A percentile compares a stretch with the other conserved stretches of the same genome.
Conservation (phyloP, 1,140 invertebrate genomes). For the Bombus superbus region DNA sequence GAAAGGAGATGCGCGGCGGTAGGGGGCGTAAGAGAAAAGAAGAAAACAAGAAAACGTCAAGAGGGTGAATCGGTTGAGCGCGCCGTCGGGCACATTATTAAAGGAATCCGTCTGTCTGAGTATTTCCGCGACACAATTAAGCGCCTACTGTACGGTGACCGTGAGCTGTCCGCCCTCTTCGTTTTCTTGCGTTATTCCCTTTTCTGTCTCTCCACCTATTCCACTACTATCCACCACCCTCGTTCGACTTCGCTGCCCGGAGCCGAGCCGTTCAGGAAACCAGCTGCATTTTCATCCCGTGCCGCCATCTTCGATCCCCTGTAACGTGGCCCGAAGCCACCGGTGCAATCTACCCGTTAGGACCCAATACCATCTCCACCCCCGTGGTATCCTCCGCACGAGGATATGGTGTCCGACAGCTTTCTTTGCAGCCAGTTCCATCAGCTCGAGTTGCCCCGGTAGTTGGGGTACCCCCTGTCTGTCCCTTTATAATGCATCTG, state of each 20-base stretch:
- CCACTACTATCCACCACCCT: constrained; percentile 24
- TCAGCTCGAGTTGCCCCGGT: constrained; percentile 34
- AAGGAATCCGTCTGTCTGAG: constrained; percentile 76
- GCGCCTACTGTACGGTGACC: constrained; percentile 64
- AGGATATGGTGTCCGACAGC: constrained; percentile 46
- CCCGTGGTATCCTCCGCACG: constrained; percentile 1
- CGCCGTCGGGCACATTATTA: constrained; percentile 71
- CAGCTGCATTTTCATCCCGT: constrained; percentile 52
- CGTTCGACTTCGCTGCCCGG: constrained; percentile 28
- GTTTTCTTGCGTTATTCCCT: constrained; percentile 35
- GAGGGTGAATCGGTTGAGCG: constrained; percentile 64
- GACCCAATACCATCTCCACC: constrained; percentile 41
- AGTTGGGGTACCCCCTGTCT: constrained; percentile 7
- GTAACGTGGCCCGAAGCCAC: constrained; percentile 50
- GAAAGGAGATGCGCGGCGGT: not conserved
- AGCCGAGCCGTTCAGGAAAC: constrained; percentile 19
- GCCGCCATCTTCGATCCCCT: constrained; percentile 56
- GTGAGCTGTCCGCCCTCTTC: constrained; percentile 52
- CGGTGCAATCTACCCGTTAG: constrained; percentile 55
- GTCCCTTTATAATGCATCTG: constrained; percentile 45
- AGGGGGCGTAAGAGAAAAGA: constrained; percentile 1
- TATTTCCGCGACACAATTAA: constrained; percentile 77
- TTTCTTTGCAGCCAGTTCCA: constrained; percentile 44
- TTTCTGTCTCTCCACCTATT: constrained; percentile 27
- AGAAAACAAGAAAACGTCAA: constrained; percentile 47